Percentiles rank a stretch among this genome's conserved stretches.
phyloP scores from a whole-genome alignment of 2,888 invertebrate genomes.

The Drosophila formosana region DNA sequence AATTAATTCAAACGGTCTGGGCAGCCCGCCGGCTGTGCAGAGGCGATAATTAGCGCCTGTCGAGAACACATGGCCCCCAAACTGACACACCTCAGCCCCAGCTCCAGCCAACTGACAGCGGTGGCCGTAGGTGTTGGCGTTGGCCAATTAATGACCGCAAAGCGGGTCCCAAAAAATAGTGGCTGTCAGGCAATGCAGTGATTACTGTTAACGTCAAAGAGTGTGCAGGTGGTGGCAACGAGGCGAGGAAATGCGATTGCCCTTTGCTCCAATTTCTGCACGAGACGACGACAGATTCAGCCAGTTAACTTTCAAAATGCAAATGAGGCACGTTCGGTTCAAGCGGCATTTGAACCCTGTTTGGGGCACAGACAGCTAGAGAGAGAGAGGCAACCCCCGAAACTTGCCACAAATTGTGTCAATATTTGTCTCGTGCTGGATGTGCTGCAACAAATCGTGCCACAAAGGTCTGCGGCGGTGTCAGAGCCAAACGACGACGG shows the following conservation, averaged over 20 bases:
- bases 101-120: slow-evolving; percentile 32
- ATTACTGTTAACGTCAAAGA: slow-evolving; percentile 31
- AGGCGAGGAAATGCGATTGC: slow-evolving; percentile 66
- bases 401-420: slow-evolving; percentile 77
- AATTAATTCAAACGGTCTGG: slow-evolving; percentile 69
- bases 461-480: slow-evolving; percentile 84
- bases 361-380: background rate
- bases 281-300: slow-evolving; percentile 35
- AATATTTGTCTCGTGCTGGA: slow-evolving; percentile 78
- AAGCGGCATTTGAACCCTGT: slow-evolving; percentile 72
- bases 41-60: slow-evolving; percentile 79
- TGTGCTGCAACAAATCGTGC: slow-evolving; percentile 85
- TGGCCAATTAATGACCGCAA: slow-evolving; percentile 56
- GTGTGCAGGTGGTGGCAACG: slow-evolving; percentile 45
- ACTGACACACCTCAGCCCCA: slow-evolving; percentile 54
- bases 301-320: slow-evolving; percentile 70
- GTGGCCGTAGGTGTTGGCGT: slow-evolving; percentile 54
- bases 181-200: slow-evolving; percentile 48
- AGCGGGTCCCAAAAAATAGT: slow-evolving; percentile 45
- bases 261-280: slow-evolving; percentile 77
- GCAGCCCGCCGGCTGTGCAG: slow-evolving; percentile 60
- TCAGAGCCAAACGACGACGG: slow-evolving; percentile 66
- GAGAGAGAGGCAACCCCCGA: slow-evolving; percentile 36
- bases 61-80: slow-evolving; percentile 70
- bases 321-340: slow-evolving; percentile 71